These are phyloP conservation scores for Sinella curviseta DNA, from an alignment of 1,140 invertebrate genomes.

Conservation along the genomic window DNA sequence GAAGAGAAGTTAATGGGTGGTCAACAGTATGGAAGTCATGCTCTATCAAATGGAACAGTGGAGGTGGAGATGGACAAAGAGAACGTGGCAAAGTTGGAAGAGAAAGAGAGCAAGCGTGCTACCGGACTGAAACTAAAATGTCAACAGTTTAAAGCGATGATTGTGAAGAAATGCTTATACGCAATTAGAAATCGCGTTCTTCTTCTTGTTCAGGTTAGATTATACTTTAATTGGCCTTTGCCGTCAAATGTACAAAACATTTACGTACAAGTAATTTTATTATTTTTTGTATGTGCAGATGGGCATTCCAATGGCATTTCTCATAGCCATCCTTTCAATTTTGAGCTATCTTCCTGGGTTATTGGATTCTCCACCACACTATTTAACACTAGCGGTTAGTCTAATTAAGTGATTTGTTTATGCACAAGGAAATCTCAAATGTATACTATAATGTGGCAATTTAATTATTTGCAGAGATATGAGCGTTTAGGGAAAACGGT, in stretches of 20 bases:
- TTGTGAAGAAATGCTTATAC: slow-evolving; percentile 55
- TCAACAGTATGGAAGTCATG: neutral
- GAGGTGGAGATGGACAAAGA: slow-evolving; percentile 14
- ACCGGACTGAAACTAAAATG: slow-evolving; percentile 13
- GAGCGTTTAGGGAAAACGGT: slow-evolving; percentile 35
- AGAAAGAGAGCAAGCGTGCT: slow-evolving; percentile 20
- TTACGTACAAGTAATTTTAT: neutral
- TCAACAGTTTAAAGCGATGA: slow-evolving; percentile 56
- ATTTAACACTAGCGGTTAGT: slow-evolving; percentile 51
- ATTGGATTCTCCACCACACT: slow-evolving; percentile 51
- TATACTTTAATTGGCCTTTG: no score
- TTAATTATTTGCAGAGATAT: slow-evolving; percentile 31
- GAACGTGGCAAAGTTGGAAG: slow-evolving; percentile 5
- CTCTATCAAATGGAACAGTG: neutral
- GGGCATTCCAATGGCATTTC: slow-evolving; percentile 55
- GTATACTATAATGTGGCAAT: no score
- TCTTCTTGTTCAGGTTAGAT: neutral
- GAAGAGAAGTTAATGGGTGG: neutral
- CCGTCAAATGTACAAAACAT: neutral
- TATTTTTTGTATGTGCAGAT: slow-evolving; percentile 47
- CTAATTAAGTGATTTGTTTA: neutral
- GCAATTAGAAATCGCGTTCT: slow-evolving; percentile 52
- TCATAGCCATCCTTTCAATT: slow-evolving; percentile 54
- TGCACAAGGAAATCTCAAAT: neutral
- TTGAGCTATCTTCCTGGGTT: slow-evolving; percentile 54